These are phyloP conservation scores for Pedicia rivosa DNA, from an alignment of 2,888 invertebrate genomes.

Conservation along the genomic window DNA sequence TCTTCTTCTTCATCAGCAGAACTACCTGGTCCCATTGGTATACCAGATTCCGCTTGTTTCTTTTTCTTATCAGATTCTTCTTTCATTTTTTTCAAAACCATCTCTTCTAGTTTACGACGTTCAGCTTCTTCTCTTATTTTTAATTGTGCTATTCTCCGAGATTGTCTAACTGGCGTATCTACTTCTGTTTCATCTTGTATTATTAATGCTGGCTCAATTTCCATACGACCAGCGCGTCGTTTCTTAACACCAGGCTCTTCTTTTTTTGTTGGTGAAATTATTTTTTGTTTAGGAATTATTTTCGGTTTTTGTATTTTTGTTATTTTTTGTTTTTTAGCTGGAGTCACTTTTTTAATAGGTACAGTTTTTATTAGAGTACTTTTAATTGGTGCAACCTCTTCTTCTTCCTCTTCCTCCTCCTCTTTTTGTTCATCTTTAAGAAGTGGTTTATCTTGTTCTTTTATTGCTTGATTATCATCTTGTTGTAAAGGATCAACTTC, in stretches of 20 bases:
- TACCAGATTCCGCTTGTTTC: conserved; percentile 16
- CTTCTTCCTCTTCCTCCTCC: conserved; percentile 6
- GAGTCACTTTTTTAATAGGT: conserved; percentile 4
- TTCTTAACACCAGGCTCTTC: conserved; percentile 5
- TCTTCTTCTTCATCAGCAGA: conserved; percentile 16
- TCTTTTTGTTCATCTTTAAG: conserved; percentile 2
- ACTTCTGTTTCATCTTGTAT: conserved; percentile 25
- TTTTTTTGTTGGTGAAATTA: not conserved
- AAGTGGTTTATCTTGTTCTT: too few species aligned
- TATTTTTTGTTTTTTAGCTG: conserved; percentile 7
- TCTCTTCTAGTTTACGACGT: conserved; percentile 54
- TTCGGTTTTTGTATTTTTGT: not conserved
- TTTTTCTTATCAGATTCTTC: conserved; percentile 42
- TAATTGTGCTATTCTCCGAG: conserved; percentile 71
- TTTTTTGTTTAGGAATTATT: not conserved
- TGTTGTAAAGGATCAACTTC: too few species aligned
- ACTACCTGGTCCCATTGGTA: conserved; percentile 21
- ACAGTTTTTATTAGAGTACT: conserved; percentile 6
- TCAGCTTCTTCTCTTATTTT: conserved; percentile 79
- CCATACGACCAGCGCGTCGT: not conserved
- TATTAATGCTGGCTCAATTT: not conserved
- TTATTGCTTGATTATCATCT: too few species aligned
- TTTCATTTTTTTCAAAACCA: conserved; percentile 48
- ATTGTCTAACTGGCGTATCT: conserved; percentile 46
- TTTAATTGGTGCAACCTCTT: not conserved